Evolutionary conservation across 2,113 vertebrate genomes (phyloP).

Genomic region (Galeopterus variegatus): DNA sequence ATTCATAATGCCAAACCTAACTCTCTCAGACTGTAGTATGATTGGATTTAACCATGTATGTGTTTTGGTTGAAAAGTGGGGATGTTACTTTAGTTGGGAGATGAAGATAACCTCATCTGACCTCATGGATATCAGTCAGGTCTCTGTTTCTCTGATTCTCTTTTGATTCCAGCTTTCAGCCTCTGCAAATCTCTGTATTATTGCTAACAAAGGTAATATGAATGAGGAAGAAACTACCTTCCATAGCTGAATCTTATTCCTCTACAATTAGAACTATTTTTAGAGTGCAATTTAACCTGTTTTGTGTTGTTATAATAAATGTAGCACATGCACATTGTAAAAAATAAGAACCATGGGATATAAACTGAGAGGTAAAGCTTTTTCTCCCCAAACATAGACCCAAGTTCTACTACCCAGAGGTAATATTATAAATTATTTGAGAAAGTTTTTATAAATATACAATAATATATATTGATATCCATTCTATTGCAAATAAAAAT

Average conservation of each 20-base stretch:
- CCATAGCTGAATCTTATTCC: background rate
- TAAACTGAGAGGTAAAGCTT: slow-evolving; percentile 32
- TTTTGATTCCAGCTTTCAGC: background rate
- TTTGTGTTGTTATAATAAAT: background rate
- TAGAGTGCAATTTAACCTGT: background rate
- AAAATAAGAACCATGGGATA: slow-evolving; percentile 3
- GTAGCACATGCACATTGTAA: background rate
- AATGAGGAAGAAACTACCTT: background rate
- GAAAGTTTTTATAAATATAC: background rate
- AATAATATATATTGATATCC: background rate
- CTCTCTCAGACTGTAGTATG: background rate
- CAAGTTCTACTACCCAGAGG: background rate
- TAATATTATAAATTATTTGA: slow-evolving; percentile 41
- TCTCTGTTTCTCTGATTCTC: background rate
- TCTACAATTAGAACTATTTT: background rate
- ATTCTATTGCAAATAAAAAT: background rate
- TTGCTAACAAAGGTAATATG: background rate
- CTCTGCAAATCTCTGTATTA: background rate
- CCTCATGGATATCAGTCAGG: background rate
- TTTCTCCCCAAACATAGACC: background rate
- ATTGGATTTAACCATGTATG: background rate
- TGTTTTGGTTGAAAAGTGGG: background rate
- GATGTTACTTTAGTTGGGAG: background rate
- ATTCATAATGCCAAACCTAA: background rate
- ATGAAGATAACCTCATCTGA: background rate